Evolutionary conservation across 2,113 vertebrate species (phyloP), one percentile per base, ranked within the genome.

Genomic region (Ciconia stormi): DNA sequence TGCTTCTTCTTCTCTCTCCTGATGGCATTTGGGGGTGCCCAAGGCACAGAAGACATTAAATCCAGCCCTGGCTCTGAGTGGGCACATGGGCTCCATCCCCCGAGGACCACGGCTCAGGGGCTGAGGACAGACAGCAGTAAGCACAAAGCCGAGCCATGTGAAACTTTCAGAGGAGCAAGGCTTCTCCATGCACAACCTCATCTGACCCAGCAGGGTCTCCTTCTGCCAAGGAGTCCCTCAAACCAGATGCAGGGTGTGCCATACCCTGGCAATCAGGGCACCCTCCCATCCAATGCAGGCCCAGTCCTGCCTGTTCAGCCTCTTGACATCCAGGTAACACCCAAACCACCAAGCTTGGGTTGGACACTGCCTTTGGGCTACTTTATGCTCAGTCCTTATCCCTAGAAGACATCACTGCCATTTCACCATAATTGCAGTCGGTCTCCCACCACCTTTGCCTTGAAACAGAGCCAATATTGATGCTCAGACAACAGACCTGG

Each of bases 351-450:
- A 34, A 32, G 13, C 25, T 27, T 16, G 18, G 6, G 17, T 9
- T 49, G 23, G 55, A 38, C 26, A 4, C 9, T 27, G 19, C 34
- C 34, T 69, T 44, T 69, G 36, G 23, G 46, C 30, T 66, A 4
- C 30, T 47, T 74, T 22, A 4, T 27, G n/a, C 32, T 69, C 78
- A 25, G 38, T 20, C 34, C 30, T 0, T 0, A 17, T 20, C 14
- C 23, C 42, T n/a, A 29, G 16, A 76, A 29, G 25, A 23, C 36
- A 34, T 19, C 58, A 11, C 13, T 73, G 20, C 16, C 32, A 8
- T 27, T 55, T 71, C 29, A 56, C 16, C 0, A 2, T 22, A 8
- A 16, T 1, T 44, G 30, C 40, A 58, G 15, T 17, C 0, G 0
- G 6, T 21, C 0, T 61, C 26, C 10, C 49, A 13, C 6, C 32